phyloP scores from a whole-genome alignment of 2,888 invertebrate genomes.

The Idaea straminata region DNA sequence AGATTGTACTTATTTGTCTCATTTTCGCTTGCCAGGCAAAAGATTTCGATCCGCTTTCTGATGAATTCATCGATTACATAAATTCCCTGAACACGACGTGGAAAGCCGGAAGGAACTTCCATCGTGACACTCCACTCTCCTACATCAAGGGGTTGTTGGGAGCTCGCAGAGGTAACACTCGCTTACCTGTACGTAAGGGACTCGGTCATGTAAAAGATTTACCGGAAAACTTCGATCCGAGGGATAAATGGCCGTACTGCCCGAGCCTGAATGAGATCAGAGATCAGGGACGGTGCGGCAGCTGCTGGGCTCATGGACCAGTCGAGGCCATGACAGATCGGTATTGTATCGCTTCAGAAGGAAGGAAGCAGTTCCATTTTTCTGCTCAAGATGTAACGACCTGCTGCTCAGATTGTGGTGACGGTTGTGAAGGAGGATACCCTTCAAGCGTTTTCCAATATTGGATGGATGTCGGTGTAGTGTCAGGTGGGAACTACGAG shows the following conservation, averaged over 20 bases:
- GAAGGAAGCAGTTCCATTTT: constrained; percentile 79
- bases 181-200: background rate
- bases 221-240: constrained; percentile 88
- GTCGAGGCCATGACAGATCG: constrained; percentile 91
- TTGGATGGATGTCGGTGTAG: constrained; percentile 75
- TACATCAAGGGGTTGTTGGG: constrained; percentile 65
- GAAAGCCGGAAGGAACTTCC: constrained; percentile 89
- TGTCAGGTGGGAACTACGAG: constrained; percentile 83
- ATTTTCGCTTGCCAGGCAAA: background rate
- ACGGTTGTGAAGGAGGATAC: constrained; percentile 9
- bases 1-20: background rate
- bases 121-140: constrained; percentile 71
- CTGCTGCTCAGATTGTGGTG: background rate
- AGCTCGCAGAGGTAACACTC: background rate
- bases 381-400: constrained; percentile 67
- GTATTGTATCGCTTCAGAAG: constrained; percentile 85
- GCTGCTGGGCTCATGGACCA: constrained; percentile 92
- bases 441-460: background rate
- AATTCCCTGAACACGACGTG: constrained; percentile 84
- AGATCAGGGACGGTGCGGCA: constrained; percentile 90
- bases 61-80: constrained; percentile 84
- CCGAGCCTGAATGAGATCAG: constrained; percentile 86
- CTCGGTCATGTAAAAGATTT: constrained; percentile 42
- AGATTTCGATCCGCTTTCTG: constrained; percentile 73
- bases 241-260: constrained; percentile 88